A percentile compares a stretch with the other conserved stretches of the same genome.
Evolutionary conservation across 2,113 vertebrate species (phyloP).

Genomic region (Ramphastos sulfuratus): DNA sequence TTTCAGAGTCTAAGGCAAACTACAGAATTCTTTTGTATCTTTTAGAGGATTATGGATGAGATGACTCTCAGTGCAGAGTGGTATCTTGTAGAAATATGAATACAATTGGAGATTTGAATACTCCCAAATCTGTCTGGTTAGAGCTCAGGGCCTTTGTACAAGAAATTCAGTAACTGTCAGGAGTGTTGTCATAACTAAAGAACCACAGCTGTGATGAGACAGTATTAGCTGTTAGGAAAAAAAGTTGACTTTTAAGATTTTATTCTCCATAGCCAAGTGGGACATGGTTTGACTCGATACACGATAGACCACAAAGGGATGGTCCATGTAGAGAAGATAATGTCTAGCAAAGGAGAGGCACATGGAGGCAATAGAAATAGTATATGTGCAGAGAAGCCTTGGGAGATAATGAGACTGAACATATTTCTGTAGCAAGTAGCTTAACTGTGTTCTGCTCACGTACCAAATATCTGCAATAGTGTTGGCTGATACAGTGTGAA

Average conservation of each 20-base stretch:
- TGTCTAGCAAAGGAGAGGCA: not conserved
- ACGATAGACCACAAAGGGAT: not conserved
- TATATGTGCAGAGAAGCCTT: not conserved
- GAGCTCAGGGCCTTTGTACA: not conserved
- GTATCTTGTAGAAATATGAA: not conserved
- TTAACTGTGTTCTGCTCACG: not conserved
- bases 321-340: not conserved
- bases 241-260: not conserved
- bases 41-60: not conserved
- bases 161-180: not conserved
- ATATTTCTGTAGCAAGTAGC: not conserved
- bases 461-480: not conserved
- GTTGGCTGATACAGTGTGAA: not conserved
- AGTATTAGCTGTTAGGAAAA: not conserved
- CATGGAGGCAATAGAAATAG: not conserved
- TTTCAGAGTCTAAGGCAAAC: not conserved
- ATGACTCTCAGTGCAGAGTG: not conserved
- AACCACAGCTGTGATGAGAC: not conserved
- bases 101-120: not conserved
- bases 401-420: not conserved
- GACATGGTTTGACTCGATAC: rapidly evolving
- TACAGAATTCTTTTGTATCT: not conserved
- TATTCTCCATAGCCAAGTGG: rapidly evolving
- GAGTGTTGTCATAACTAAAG: not conserved
- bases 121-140: not conserved